Conservation (phyloP, 2,888 invertebrate species). For the Schrankia costaestrigalis region DNA sequence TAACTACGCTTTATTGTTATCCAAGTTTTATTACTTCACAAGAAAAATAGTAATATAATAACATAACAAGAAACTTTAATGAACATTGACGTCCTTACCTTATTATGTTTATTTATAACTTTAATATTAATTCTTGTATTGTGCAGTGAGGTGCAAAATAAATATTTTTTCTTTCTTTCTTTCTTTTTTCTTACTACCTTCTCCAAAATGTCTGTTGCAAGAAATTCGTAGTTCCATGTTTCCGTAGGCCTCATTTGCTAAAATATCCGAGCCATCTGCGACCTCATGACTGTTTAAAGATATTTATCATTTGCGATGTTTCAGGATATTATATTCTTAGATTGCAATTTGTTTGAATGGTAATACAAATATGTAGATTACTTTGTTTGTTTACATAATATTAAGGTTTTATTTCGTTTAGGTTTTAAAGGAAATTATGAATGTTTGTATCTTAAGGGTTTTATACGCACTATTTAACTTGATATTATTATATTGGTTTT, state of each 20-base stretch:
- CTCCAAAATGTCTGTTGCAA: conserved; percentile 10
- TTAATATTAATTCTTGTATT: too few relatives aligned
- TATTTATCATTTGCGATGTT: conserved; percentile 57
- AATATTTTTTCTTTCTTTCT: too few relatives aligned
- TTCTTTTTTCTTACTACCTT: too few relatives aligned
- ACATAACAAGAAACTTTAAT: background rate
- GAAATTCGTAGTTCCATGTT: conserved; percentile 45
- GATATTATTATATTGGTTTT: too few relatives aligned
- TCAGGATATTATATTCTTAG: conserved; percentile 30
- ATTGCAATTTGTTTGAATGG: conserved; percentile 29
- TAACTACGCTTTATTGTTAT: background rate
- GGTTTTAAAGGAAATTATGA: too few relatives aligned
- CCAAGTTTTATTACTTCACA: background rate
- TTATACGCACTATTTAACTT: too few relatives aligned
- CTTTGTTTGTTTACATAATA: conserved; percentile 6
- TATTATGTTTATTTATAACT: too few relatives aligned
- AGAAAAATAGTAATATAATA: background rate
- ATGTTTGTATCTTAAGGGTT: too few relatives aligned
- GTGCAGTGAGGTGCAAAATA: too few relatives aligned
- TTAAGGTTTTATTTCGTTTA: too few relatives aligned
- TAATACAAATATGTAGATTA: conserved; percentile 15
- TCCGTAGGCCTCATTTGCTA: conserved; percentile 70
- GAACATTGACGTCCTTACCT: too few relatives aligned
- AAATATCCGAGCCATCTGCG: conserved; percentile 72
- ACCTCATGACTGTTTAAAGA: conserved; percentile 59